Evolutionary conservation across 1,140 invertebrate species (phyloP).

Genomic region (Solen grandis): DNA sequence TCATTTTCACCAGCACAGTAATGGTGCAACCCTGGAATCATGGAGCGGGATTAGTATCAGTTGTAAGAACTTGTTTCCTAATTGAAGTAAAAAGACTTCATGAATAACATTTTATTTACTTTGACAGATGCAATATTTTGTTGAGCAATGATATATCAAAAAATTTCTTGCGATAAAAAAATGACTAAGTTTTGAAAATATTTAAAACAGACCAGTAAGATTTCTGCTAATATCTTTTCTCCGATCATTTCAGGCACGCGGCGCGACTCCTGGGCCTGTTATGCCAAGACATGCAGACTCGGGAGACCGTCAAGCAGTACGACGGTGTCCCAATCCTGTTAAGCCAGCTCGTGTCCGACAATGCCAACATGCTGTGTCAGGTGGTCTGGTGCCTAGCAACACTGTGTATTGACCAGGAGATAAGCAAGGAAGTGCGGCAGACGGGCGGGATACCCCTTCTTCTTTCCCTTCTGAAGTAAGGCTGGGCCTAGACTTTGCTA

Average conservation of each 20-base stretch:
- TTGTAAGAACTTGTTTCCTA: too few relatives aligned
- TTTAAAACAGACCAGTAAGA: too few relatives aligned
- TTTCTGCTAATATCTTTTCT: too few relatives aligned
- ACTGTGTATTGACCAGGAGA: slow-evolving; percentile 79
- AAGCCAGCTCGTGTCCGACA: slow-evolving; percentile 78
- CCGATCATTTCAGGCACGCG: slow-evolving; percentile 74
- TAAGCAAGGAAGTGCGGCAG: slow-evolving; percentile 78
- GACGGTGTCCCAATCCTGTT: slow-evolving; percentile 81
- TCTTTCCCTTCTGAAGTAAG: slow-evolving; percentile 79
- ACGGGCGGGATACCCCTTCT: slow-evolving; percentile 80
- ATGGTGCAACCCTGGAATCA: too few relatives aligned
- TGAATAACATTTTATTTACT: too few relatives aligned
- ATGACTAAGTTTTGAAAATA: too few relatives aligned
- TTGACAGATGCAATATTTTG: too few relatives aligned
- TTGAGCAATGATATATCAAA: too few relatives aligned
- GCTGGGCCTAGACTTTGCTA: not conserved
- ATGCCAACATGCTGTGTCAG: slow-evolving; percentile 76
- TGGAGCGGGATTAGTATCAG: too few relatives aligned
- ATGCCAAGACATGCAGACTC: slow-evolving; percentile 74
- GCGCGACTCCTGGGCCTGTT: slow-evolving; percentile 78
- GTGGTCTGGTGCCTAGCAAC: slow-evolving; percentile 80
- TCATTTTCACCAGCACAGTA: too few relatives aligned
- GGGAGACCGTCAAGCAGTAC: slow-evolving; percentile 77
- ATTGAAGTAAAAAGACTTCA: too few relatives aligned
- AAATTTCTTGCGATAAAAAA: too few relatives aligned